These are phyloP conservation scores for Syrrhaptes paradoxus DNA, from an alignment of 2,113 vertebrate genomes.

Conservation along the genomic window DNA sequence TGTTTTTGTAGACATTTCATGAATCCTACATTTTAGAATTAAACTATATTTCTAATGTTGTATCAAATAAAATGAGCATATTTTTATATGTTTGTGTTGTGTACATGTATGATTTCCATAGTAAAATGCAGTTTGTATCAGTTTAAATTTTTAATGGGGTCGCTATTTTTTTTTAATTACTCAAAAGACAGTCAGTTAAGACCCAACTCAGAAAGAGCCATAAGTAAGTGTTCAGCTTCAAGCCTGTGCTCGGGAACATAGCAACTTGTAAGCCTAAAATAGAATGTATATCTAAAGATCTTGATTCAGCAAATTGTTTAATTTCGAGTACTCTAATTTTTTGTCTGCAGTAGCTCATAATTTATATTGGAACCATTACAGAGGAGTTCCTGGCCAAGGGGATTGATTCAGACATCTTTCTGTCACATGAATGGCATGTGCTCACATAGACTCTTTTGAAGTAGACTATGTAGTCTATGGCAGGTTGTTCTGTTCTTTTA, in stretches of 20 bases:
- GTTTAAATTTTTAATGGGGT: neutral
- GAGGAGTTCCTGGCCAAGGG: neutral
- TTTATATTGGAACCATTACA: neutral
- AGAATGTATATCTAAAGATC: neutral
- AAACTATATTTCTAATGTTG: neutral
- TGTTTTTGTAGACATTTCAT: neutral
- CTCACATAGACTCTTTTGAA: neutral
- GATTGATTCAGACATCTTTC: neutral
- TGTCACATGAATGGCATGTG: neutral
- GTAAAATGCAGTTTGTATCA: neutral
- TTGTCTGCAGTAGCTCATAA: neutral
- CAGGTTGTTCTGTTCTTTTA: neutral
- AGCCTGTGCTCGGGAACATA: neutral
- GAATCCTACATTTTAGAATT: constrained; percentile 12
- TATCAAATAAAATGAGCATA: neutral
- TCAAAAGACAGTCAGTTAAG: neutral
- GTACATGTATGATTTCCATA: neutral
- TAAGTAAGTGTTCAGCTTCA: neutral
- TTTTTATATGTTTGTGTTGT: neutral
- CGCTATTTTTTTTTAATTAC: neutral
- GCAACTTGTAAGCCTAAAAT: neutral
- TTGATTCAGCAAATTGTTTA: neutral
- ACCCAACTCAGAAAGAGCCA: neutral
- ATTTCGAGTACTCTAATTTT: neutral
- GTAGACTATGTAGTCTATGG: neutral